Conservation (phyloP, 1,140 invertebrate genomes). For the Drosophila orena region DNA sequence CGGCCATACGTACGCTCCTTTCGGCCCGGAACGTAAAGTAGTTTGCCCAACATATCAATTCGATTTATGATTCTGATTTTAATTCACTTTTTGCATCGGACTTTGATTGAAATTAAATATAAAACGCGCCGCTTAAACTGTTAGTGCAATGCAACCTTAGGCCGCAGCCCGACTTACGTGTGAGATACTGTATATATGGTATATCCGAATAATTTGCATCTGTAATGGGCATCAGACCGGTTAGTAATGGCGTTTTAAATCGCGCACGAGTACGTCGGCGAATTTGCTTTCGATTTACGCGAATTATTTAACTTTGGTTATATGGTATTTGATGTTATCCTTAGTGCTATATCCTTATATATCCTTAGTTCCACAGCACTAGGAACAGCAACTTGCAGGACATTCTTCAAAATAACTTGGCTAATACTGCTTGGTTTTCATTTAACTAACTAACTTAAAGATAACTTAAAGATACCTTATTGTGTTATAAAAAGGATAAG, state of each 20-base stretch:
- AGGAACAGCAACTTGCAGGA: background rate
- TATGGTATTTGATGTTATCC: background rate
- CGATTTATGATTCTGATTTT: slow-evolving; percentile 60
- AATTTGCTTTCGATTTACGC: slow-evolving; percentile 38
- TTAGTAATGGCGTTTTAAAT: slow-evolving; percentile 46
- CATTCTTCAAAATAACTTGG: background rate
- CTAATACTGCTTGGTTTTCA: background rate
- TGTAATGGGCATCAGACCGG: slow-evolving; percentile 84
- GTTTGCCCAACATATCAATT: slow-evolving; percentile 82
- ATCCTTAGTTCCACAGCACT: background rate
- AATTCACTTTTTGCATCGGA: background rate
- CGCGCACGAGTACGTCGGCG: slow-evolving; percentile 19
- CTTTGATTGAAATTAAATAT: slow-evolving; percentile 68
- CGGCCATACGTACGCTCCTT: background rate
- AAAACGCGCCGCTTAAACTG: slow-evolving; percentile 17
- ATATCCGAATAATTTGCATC: slow-evolving; percentile 89
- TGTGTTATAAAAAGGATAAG: too few species aligned
- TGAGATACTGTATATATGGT: slow-evolving; percentile 89
- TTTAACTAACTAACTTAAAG: too few species aligned
- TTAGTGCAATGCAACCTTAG: slow-evolving; percentile 12
- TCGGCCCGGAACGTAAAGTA: slow-evolving; percentile 52
- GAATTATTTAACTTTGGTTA: slow-evolving; percentile 12
- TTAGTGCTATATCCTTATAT: too few species aligned
- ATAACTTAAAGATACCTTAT: too few species aligned
- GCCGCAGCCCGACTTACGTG: slow-evolving; percentile 86